Base-by-base conservation (phyloP, 2,888 invertebrate species). In the Pemphredon lugubris region DNA sequence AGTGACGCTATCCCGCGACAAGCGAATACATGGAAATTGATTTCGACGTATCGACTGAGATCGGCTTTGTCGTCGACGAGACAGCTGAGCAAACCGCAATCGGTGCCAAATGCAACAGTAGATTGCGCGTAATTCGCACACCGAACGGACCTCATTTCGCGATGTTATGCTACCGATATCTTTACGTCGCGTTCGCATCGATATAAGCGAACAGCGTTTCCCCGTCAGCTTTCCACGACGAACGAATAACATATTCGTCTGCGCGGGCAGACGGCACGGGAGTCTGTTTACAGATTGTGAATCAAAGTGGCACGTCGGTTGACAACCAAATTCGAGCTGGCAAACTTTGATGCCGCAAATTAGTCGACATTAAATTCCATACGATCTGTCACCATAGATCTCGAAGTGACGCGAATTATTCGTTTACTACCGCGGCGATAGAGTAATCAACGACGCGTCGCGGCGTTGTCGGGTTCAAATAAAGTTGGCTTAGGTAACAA, bases 31-130 rank as follows among this genome's bases (percentile, higher is more conserved):
- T 5, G 3, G 44, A 45, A 47, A 50, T 68, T 40, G 50, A 64
- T 64, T 26, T 1, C 2, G 1, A 9, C 9, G 18, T 32, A 51
- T 61, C 44, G n/a, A 51, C n/a, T 42, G 7, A 13, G n/a, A 9
- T 51, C 30, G 37, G 11, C 44, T 51, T 69, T 44, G 32, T 59
- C 55, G 55, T 61, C 11, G n/a, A n/a, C 20, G 2, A 1, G 45
- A 18, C 67, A 58, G 67, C 58, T 67, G 72, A 50, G 58, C 30
- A 67, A 73, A 73, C 54, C 4, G 14, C 9, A 14, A 34, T 61
- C 54, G 18, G 13, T 73, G 61, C 67, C 73, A 73, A 73, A 45
- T 16, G 39, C 58, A 73, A 73, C 59, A 63, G 45, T 13, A 7
- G 55, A 60, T 65, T 48, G 37, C 40, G 9, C 23, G 51, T 51